Evolutionary conservation across 2,888 invertebrate species (phyloP).

Genomic region (Agrotis puta): DNA sequence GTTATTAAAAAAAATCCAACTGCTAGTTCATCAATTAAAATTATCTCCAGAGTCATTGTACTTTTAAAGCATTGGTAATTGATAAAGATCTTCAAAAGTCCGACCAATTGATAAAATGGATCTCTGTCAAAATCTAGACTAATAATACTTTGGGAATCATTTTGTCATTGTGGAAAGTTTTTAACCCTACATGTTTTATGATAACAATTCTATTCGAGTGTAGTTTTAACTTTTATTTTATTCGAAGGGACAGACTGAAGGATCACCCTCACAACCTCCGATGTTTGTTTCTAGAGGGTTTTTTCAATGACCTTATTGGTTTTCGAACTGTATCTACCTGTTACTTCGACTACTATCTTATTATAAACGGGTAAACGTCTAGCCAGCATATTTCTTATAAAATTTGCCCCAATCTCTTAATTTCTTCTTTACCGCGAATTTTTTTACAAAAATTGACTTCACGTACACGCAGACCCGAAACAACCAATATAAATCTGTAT

Average conservation of each 20-base stretch:
- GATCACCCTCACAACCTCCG: not conserved
- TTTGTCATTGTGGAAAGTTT: conserved; percentile 39
- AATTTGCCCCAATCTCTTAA: too few relatives aligned
- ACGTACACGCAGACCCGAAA: too few relatives aligned
- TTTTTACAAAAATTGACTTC: too few relatives aligned
- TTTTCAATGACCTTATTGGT: not conserved
- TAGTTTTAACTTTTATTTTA: conserved; percentile 44
- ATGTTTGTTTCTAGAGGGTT: not conserved
- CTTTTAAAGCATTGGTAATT: conserved; percentile 15
- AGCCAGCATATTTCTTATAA: too few relatives aligned
- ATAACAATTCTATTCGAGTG: conserved; percentile 37
- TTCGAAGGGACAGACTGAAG: conserved; percentile 19
- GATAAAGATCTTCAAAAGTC: conserved; percentile 36
- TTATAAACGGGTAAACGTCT: too few relatives aligned
- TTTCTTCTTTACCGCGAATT: too few relatives aligned
- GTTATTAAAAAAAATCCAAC: not conserved
- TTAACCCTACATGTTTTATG: conserved; percentile 49
- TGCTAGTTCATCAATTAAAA: conserved; percentile 22
- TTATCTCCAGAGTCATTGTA: conserved; percentile 15
- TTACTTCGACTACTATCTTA: too few relatives aligned
- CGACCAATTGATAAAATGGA: conserved; percentile 49
- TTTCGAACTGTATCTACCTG: not conserved
- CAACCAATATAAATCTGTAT: too few relatives aligned
- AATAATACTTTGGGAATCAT: conserved; percentile 33
- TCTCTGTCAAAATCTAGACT: conserved; percentile 29